Conservation (phyloP, 2,797 vertebrate species). For the Falco rusticolus region DNA sequence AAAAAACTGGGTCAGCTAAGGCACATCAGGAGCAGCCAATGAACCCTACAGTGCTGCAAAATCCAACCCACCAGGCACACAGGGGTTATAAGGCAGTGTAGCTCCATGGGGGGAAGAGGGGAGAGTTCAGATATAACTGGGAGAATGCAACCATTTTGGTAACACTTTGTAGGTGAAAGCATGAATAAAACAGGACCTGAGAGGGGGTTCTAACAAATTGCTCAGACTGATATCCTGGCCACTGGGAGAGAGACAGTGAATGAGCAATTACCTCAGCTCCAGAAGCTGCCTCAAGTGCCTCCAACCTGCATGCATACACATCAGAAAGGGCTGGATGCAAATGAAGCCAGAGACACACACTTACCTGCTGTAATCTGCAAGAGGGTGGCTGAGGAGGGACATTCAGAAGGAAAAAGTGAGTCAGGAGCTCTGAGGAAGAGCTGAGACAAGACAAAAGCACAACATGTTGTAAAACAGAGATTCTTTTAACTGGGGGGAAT, state of each 20-base stretch:
- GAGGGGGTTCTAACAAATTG: not conserved
- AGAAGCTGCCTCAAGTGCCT: not conserved
- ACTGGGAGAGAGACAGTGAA: not conserved
- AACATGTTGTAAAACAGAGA: not conserved
- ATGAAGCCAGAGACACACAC: not conserved
- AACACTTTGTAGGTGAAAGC: slow-evolving; percentile 13
- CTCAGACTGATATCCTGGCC: not conserved
- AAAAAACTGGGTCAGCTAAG: slow-evolving; percentile 50
- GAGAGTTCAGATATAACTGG: not conserved
- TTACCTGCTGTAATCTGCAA: not conserved
- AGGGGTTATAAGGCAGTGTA: not conserved
- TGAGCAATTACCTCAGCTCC: not conserved
- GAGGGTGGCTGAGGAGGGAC: not conserved
- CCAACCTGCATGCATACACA: fast-evolving
- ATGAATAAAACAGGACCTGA: slow-evolving; percentile 36
- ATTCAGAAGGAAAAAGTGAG: not conserved
- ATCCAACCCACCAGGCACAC: not conserved
- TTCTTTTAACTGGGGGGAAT: not conserved
- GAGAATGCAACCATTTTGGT: not conserved
- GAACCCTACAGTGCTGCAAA: not conserved
- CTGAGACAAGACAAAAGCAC: not conserved
- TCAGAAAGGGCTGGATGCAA: not conserved
- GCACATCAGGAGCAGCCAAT: not conserved
- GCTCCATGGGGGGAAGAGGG: not conserved
- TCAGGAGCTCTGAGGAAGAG: not conserved